Conservation (phyloP, 2,797 vertebrate species). For the Thalassophryne amazonica region DNA sequence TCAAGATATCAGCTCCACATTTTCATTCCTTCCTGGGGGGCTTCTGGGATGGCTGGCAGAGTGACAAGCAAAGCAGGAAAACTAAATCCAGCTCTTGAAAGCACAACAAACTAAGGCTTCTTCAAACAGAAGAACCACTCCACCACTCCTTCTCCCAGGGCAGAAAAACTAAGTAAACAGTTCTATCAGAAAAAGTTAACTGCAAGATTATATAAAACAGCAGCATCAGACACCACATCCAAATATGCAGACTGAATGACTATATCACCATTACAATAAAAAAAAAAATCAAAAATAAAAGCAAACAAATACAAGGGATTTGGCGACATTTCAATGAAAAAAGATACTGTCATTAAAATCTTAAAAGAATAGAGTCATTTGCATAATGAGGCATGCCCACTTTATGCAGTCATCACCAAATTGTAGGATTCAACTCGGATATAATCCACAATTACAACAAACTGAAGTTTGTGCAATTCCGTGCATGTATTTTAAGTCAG, state of each 20-base stretch:
- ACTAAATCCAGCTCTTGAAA: conserved; percentile 66
- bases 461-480: no score
- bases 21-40: conserved; percentile 57
- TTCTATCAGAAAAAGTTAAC: conserved; percentile 40
- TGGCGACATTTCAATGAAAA: no score
- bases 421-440: no score
- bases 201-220: conserved; percentile 23
- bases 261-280: neutral
- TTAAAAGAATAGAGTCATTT: no score
- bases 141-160: conserved; percentile 33
- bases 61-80: conserved; percentile 71
- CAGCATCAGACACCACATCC: neutral
- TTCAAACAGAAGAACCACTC: conserved; percentile 59
- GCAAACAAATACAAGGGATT: conserved; percentile 15
- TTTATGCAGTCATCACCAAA: no score
- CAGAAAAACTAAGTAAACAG: conserved; percentile 38
- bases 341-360: no score
- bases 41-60: conserved; percentile 54
- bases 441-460: no score
- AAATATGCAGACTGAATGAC: conserved; percentile 4
- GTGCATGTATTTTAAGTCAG: no score
- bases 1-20: conserved; percentile 49
- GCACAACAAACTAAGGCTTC: conserved; percentile 67
- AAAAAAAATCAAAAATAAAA: no score
- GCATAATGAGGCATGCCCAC: no score